A percentile compares a stretch with the other conserved stretches of the same genome.
Evolutionary conservation across 2,888 invertebrate genomes (phyloP).

Genomic region (Gymnosoma rotundatum): DNA sequence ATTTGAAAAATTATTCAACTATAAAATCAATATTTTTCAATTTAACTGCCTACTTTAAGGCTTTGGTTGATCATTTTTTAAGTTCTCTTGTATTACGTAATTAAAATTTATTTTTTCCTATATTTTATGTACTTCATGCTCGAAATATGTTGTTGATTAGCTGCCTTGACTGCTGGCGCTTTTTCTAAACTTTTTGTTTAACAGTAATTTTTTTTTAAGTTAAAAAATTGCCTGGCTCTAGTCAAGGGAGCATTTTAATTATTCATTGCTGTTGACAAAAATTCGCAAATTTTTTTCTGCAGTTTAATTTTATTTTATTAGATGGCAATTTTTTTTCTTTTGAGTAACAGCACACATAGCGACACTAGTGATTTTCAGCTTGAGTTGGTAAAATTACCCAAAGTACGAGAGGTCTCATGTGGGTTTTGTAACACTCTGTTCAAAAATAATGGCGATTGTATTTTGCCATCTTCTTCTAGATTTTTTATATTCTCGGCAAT

Average conservation of each 20-base stretch:
- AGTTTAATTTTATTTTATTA: constrained; percentile 66
- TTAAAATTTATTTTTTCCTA: no score
- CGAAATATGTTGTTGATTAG: no score
- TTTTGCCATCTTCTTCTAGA: constrained; percentile 12
- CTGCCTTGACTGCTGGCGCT: no score
- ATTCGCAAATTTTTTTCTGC: constrained; percentile 73
- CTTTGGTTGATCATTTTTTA: no score
- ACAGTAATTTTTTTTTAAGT: not conserved
- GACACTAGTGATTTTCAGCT: constrained; percentile 57
- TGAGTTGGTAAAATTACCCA: constrained; percentile 62
- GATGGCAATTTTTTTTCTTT: constrained; percentile 11
- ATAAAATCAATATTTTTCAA: no score
- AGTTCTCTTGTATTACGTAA: no score
- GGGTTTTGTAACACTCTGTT: constrained; percentile 55
- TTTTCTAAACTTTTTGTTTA: no score
- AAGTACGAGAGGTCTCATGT: constrained; percentile 59
- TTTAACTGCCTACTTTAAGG: no score
- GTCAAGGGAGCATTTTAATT: constrained; percentile 80
- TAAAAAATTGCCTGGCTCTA: constrained; percentile 52
- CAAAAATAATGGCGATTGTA: constrained; percentile 31
- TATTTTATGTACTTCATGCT: no score
- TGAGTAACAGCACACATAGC: not conserved
- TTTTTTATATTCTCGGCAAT: constrained; percentile 17
- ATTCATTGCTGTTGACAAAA: constrained; percentile 80
- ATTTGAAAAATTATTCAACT: no score